Evolutionary conservation across 2,888 invertebrate genomes (phyloP).

Genomic region (Lordiphosa fenestrarum): DNA sequence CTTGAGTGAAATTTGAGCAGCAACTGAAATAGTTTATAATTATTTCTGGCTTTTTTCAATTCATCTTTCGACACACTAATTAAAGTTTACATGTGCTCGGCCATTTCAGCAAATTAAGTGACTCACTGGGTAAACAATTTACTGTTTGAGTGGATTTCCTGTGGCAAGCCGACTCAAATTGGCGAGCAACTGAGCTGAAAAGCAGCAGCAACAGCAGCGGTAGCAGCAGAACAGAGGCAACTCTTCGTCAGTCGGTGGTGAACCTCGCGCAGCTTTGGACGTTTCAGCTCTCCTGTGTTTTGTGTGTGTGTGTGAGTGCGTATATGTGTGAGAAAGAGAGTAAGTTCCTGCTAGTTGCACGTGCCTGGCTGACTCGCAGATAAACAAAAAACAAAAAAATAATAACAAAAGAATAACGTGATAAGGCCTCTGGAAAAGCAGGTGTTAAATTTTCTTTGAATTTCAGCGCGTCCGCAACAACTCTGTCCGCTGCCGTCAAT

Average conservation of each 20-base stretch:
- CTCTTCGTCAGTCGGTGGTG: constrained; percentile 59
- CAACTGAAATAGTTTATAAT: constrained; percentile 21
- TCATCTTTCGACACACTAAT: constrained; percentile 35
- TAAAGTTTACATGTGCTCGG: constrained; percentile 22
- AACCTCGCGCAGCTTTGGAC: constrained; percentile 66
- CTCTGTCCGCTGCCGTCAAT: not conserved
- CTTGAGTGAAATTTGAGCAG: constrained; percentile 28
- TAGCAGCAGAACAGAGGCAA: constrained; percentile 13
- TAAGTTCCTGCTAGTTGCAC: constrained; percentile 37
- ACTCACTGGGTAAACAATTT: constrained; percentile 21
- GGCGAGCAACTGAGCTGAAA: constrained; percentile 1
- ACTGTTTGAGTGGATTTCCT: constrained; percentile 48
- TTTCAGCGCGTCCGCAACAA: constrained; percentile 20
- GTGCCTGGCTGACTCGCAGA: constrained; percentile 49
- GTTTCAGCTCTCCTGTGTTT: constrained; percentile 26
- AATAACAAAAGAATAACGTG: constrained; percentile 31
- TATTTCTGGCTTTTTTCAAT: not conserved
- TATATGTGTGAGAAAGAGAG: constrained; percentile 14
- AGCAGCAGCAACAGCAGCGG: not conserved
- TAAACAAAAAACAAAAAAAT: constrained; percentile 55
- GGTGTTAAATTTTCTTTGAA: constrained; percentile 12
- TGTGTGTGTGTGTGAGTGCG: constrained; percentile 13
- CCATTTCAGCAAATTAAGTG: constrained; percentile 19
- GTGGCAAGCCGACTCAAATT: constrained; percentile 45
- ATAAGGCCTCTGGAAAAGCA: constrained; percentile 13